Evolutionary conservation across 1,140 invertebrate species (phyloP), one percentile per base, ranked within the genome.

Genomic region (Micrasema minimum): DNA sequence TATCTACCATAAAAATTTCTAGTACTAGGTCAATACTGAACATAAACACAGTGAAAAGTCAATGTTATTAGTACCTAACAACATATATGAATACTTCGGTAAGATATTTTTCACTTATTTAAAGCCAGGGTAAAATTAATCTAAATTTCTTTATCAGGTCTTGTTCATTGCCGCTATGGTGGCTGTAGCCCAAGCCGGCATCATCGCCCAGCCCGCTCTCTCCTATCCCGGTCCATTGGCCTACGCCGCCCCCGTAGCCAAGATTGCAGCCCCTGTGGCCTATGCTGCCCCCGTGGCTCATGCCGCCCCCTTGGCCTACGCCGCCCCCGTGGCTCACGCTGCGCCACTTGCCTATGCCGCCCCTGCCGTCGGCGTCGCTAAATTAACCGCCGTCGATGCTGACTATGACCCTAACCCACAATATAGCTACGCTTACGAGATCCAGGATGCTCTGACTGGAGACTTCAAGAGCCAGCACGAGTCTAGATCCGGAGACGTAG

Each of bases 371-470:
- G 20, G 75, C 57, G 75, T 76, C 51, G 59, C 45, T 65, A 77
- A 72, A n/a, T 74, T 78, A 20, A 55, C 65, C 46, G 20, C 62
- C 41, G 31, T 72, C 38, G 77, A 81, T 16, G 84, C 82, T n/a
- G 83, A 85, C 45, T 87, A 85, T 71, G 85, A 88, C 76, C 81
- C 84, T 1, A 81, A 86, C 71, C 86, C 85, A 12, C 85, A 87
- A 77, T 87, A n/a, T n/a, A n/a, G n/a, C n/a, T n/a, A 87, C 78
- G 83, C 85, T 22, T 88, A 88, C 77, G 83, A 87, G 53, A 82
- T 89, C 18, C 83, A 87, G 77, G 88, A 89, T 66, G 80, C 84
- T 20, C 84, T 86, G 76, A 89, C 85, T 43, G 87, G 89, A 10
- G 87, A 89, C 76, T 83, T 83, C 76, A 88, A 89, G 78, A 85